These are phyloP conservation scores for Hydractinia echinata DNA, from an alignment of 30 jellyfish, hydroid and myxozoan genomes.

Conservation along the genomic window DNA sequence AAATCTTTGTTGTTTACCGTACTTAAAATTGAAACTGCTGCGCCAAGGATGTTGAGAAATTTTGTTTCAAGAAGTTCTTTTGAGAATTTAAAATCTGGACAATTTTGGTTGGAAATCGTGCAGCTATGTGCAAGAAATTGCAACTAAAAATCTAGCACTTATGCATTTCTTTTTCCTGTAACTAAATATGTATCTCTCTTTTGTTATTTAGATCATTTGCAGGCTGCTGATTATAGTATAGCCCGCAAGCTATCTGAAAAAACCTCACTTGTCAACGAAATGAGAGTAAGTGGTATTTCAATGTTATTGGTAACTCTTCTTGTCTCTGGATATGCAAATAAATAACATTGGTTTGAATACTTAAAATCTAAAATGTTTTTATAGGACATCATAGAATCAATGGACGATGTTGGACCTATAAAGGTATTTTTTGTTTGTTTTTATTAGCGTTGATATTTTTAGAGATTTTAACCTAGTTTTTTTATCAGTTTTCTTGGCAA, in stretches of 20 bases:
- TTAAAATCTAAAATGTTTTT: not conserved
- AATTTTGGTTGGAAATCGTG: too few relatives aligned
- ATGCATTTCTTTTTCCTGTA: not conserved
- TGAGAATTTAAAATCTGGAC: too few relatives aligned
- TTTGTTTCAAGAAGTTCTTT: too few relatives aligned
- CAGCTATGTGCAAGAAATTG: not conserved
- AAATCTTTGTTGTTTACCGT: too few relatives aligned
- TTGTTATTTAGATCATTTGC: conserved; percentile 45
- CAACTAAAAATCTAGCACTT: not conserved
- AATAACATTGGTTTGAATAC: not conserved
- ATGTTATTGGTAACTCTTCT: too few relatives aligned
- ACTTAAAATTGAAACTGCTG: too few relatives aligned
- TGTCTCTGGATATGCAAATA: too few relatives aligned
- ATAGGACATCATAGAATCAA: conserved; percentile 27
- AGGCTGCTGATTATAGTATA: conserved; percentile 48
- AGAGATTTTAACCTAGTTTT: too few relatives aligned
- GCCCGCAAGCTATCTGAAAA: conserved; percentile 53
- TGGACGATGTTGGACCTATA: conserved; percentile 32
- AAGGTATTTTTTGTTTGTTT: conserved; percentile 19
- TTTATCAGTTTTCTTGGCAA: too few relatives aligned
- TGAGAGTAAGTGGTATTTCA: conserved; percentile 56
- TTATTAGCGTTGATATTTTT: not conserved
- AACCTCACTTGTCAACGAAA: conserved; percentile 53
- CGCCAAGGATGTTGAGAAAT: too few relatives aligned
- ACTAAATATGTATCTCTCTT: not conserved